Evolutionary conservation across 2,888 invertebrate species (phyloP).

Genomic region (Axea sp.): DNA sequence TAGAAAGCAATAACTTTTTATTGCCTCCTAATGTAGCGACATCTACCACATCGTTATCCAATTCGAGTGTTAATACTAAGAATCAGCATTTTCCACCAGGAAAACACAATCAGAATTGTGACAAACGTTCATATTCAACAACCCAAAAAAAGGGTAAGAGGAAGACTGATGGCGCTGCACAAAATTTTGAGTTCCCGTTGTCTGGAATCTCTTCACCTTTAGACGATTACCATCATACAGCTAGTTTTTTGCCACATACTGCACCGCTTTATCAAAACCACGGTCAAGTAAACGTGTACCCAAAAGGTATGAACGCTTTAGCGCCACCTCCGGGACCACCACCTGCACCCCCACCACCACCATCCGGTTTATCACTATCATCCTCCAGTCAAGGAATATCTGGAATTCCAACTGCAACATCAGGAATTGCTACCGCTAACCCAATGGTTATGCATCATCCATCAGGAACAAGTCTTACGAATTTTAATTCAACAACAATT

Average conservation of each 20-base stretch:
- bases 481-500: slow-evolving; percentile 90
- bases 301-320: slow-evolving; percentile 69
- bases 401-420: slow-evolving; percentile 60
- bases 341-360: slow-evolving; percentile 48
- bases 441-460: slow-evolving; percentile 76
- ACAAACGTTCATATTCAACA: slow-evolving; percentile 72
- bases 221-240: slow-evolving; percentile 76
- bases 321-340: slow-evolving; percentile 61
- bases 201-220: slow-evolving; percentile 73
- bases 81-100: slow-evolving; percentile 61
- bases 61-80: slow-evolving; percentile 53
- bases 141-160: slow-evolving; percentile 74
- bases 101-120: slow-evolving; percentile 75
- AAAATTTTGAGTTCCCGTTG: slow-evolving; percentile 75
- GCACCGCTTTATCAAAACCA: slow-evolving; percentile 77
- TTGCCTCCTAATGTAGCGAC: slow-evolving; percentile 73
- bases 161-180: slow-evolving; percentile 69
- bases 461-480: slow-evolving; percentile 83
- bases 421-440: slow-evolving; percentile 67
- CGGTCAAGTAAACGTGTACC: slow-evolving; percentile 71
- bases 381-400: slow-evolving; percentile 63
- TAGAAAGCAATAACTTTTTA: slow-evolving; percentile 75
- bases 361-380: slow-evolving; percentile 42
- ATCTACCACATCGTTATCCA: slow-evolving; percentile 63
- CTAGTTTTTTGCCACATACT: slow-evolving; percentile 69